Evolutionary conservation across 2,113 vertebrate genomes (phyloP).

Genomic region (Elaphurus davidianus): DNA sequence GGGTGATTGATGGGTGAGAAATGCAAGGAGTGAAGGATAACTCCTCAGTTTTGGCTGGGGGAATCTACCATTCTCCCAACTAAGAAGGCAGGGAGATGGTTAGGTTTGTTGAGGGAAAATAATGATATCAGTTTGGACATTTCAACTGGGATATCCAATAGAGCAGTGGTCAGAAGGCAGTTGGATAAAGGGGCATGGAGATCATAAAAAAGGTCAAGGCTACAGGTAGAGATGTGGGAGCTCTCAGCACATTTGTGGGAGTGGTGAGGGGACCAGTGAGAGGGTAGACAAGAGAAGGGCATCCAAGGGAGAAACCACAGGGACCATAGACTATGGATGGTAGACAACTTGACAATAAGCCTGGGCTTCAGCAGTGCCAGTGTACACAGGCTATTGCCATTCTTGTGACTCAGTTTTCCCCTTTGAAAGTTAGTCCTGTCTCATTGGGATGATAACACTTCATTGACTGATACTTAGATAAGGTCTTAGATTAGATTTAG

Average conservation of each 20-base stretch:
- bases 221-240: background rate
- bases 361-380: background rate
- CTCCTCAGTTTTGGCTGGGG: background rate
- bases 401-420: background rate
- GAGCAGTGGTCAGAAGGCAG: background rate
- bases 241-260: background rate
- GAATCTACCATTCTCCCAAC: background rate
- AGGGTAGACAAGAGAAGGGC: background rate
- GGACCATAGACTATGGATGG: background rate
- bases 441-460: background rate
- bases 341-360: background rate
- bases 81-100: background rate
- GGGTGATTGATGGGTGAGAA: background rate
- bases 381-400: too few species aligned
- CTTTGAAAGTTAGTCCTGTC: background rate
- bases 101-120: background rate
- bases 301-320: background rate
- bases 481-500: background rate
- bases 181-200: background rate
- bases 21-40: background rate
- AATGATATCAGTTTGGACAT: background rate
- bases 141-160: background rate
- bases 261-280: background rate
- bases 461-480: background rate
- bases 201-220: background rate